Evolutionary conservation across 2,888 invertebrate genomes (phyloP), one percentile per base, ranked within the genome.

Genomic region (Phrixothrix hirtus): DNA sequence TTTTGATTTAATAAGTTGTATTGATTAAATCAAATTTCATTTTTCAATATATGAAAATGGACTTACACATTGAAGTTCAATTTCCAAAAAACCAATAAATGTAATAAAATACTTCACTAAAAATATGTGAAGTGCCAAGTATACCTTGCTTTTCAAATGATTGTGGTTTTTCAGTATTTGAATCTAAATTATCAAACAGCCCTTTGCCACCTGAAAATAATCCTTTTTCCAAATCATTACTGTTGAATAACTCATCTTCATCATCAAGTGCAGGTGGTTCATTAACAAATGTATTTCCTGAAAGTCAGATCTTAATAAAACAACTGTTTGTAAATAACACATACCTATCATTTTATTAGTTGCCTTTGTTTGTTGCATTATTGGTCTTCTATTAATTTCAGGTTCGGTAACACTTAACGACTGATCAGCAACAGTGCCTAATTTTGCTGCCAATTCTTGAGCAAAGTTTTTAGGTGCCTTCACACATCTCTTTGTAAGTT

Each of bases 391-490:
- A 55, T 81, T 81, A 0, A 80, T 63, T 52, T 75, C 76, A 10
- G 62, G 58, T 0, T 72, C 61, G 2, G 60, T 62, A 1, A 67
- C 60, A 1, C 67, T 64, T 1, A 60, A 61, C 4, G 68, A 64
- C n/a, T 69, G 70, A 1, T 63, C 67, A 1, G 76, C 65, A 35
- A 79, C 77, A 48, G 75, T 79, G 1, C 80, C 83, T 12, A 86
- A 72, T 54, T 83, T 76, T 35, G 81, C 77, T 0, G 85, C 82
- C 35, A 86, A 70, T 63, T 85, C 83, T 2, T 83, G 83, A 0
- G 85, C 86, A 55, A 85, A 80, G 55, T 77, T 81, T 0, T 59
- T 64, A 50, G 57, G 62, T 14, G 64, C 57, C 29, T 62, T 55
- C 1, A 66, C n/a, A 61, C 3, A 59, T 54, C 70, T 67, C 36